A percentile compares a stretch with the other conserved stretches of the same genome.
phyloP scores from a whole-genome alignment of 2,113 vertebrate species.

The Laterallus jamaicensis region DNA sequence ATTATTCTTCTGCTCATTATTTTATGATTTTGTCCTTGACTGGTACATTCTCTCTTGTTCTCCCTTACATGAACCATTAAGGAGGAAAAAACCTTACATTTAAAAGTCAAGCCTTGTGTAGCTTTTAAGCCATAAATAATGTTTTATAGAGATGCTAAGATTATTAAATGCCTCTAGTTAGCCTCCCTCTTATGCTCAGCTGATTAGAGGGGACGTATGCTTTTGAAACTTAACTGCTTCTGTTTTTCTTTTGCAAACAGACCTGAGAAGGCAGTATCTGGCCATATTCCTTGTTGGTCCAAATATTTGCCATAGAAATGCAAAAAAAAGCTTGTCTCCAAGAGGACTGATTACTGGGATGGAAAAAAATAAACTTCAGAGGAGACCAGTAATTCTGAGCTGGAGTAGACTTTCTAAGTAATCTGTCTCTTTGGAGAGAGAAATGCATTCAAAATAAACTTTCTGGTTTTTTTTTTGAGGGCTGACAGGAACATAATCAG shows the following conservation, averaged over 20 bases:
- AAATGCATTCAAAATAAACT: not conserved
- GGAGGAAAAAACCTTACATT: not conserved
- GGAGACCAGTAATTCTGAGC: not conserved
- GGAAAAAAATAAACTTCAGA: not conserved
- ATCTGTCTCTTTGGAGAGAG: not conserved
- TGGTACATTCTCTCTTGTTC: slow-evolving; percentile 51
- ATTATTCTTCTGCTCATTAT: slow-evolving; percentile 49
- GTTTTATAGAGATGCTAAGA: slow-evolving; percentile 29
- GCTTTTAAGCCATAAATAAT: slow-evolving; percentile 54
- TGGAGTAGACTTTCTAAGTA: not conserved
- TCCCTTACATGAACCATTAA: slow-evolving; percentile 48
- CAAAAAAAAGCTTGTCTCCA: not conserved
- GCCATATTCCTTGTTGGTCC: not conserved
- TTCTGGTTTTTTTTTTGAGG: not conserved
- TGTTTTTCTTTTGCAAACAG: slow-evolving; percentile 10
- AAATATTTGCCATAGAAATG: not conserved
- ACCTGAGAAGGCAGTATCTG: not conserved
- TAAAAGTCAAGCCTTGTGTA: slow-evolving; percentile 1
- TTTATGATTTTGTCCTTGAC: slow-evolving; percentile 71
- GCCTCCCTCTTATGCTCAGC: slow-evolving; percentile 20
- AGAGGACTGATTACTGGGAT: not conserved
- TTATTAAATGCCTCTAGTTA: slow-evolving; percentile 41
- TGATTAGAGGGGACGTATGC: not conserved
- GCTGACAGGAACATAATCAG: not conserved
- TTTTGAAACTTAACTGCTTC: slow-evolving; percentile 28